Evolutionary conservation across 2,113 vertebrate genomes (phyloP).

Genomic region (Colinus virginianus): DNA sequence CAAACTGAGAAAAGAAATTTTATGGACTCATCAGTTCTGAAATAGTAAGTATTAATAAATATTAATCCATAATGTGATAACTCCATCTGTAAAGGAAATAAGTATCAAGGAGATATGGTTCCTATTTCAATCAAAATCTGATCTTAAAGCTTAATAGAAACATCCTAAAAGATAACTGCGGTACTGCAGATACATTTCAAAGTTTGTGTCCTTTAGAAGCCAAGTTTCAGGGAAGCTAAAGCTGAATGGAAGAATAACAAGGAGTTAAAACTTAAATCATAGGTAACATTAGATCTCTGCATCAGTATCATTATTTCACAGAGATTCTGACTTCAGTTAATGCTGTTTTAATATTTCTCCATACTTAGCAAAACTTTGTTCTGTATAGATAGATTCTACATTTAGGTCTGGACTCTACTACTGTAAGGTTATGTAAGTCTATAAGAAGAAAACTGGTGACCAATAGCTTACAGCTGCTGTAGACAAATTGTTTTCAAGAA

Average conservation of each 20-base stretch:
- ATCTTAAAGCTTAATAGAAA: background rate
- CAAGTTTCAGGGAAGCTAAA: background rate
- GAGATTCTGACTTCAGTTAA: background rate
- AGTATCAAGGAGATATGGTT: background rate
- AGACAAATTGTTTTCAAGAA: background rate
- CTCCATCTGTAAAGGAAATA: background rate
- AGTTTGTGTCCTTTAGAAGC: background rate
- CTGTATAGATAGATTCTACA: rapidly evolving
- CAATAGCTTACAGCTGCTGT: background rate
- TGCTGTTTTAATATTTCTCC: background rate
- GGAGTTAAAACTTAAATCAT: background rate
- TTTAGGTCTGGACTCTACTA: background rate
- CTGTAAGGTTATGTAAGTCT: background rate
- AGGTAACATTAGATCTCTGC: background rate
- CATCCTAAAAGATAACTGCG: background rate
- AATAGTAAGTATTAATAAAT: background rate
- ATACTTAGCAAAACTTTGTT: background rate
- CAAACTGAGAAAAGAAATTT: background rate
- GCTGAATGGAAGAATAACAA: background rate
- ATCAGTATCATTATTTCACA: background rate
- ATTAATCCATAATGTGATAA: background rate
- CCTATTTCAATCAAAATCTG: background rate
- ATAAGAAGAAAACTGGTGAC: background rate
- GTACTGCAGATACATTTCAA: background rate
- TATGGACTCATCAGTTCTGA: rapidly evolving